Base-by-base conservation (phyloP, 1,140 invertebrate species). In the Onthophagus taurus region DNA sequence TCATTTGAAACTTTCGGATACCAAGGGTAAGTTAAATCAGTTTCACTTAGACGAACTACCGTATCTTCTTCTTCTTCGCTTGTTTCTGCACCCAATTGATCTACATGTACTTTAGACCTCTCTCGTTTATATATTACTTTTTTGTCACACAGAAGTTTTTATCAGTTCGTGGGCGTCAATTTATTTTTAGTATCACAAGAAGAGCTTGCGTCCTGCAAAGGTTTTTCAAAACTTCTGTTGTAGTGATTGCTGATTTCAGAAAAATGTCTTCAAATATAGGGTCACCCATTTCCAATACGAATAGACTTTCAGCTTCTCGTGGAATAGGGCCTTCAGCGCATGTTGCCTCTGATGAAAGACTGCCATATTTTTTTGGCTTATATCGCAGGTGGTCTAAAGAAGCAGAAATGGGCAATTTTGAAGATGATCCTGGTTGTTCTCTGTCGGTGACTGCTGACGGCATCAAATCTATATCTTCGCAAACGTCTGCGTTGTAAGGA, bases 401-500 rank as follows among this genome's bases (percentile, higher is more conserved):
- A 26, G n/a, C 24, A 26, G 7, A 7, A 26, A 7, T n/a, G 7
- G 24, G 7, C 24, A 26, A n/a, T n/a, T n/a, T n/a, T n/a, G n/a
- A 26, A 26, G 24, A 26, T n/a, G n/a, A 7, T 26, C n/a, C 24
- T 7, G 24, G n/a, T 26, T 7, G 24, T n/a, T 26, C 24, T 26
- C 24, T 26, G 24, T 26, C n/a, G 24, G 31, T 33, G 6, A 33
- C 31, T 33, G 9, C 13, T 6, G 6, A 8, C 13, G 24, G 8
- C 29, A 44, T 4, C 11, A 44, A 44, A 13, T 44, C 30, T 19
- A 4, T 4, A 13, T 34, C 31, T 2, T 4, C n/a, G 17, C 33
- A 44, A 33, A 44, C 20, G 14, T 34, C 14, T 13, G 13, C 14
- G 42, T 44, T 31, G 20, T 20, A 44, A 3, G 42, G 30, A 26